Percentiles rank a stretch among this genome's conserved stretches.
Conservation (phyloP, 2,797 vertebrate genomes). For the Tadarida brasiliensis region DNA sequence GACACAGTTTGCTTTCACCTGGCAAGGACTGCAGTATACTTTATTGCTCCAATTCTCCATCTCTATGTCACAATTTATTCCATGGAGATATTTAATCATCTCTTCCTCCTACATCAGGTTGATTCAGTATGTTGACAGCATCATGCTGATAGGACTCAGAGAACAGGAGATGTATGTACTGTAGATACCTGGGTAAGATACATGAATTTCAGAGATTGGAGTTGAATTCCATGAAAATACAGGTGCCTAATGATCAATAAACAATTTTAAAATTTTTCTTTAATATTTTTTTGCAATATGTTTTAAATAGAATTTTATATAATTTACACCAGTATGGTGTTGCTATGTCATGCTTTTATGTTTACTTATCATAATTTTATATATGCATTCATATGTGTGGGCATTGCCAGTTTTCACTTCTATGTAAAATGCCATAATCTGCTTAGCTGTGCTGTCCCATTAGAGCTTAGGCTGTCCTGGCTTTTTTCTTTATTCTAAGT, state of each 20-base stretch:
- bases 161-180: not conserved
- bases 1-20: not conserved
- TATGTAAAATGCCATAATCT: constrained; percentile 16
- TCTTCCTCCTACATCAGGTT: not conserved
- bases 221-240: not conserved
- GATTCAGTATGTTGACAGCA: not conserved
- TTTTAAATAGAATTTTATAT: not conserved
- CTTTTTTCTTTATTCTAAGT: constrained; percentile 49
- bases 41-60: not conserved
- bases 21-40: constrained; percentile 8
- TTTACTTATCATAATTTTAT: not conserved
- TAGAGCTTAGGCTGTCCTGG: constrained; percentile 23
- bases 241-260: not conserved
- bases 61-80: not conserved
- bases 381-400: not conserved
- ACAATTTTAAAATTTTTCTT: not conserved
- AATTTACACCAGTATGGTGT: not conserved
- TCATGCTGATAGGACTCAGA: not conserved
- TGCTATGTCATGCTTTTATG: not conserved
- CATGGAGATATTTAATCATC: not conserved
- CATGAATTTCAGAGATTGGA: not conserved
- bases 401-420: not conserved
- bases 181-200: not conserved
- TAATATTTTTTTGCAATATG: not conserved
- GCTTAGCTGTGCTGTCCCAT: not conserved